Evolutionary conservation across 2,888 invertebrate genomes (phyloP), one percentile per base, ranked within the genome.

Genomic region (Drosophila nr. perissopoda): DNA sequence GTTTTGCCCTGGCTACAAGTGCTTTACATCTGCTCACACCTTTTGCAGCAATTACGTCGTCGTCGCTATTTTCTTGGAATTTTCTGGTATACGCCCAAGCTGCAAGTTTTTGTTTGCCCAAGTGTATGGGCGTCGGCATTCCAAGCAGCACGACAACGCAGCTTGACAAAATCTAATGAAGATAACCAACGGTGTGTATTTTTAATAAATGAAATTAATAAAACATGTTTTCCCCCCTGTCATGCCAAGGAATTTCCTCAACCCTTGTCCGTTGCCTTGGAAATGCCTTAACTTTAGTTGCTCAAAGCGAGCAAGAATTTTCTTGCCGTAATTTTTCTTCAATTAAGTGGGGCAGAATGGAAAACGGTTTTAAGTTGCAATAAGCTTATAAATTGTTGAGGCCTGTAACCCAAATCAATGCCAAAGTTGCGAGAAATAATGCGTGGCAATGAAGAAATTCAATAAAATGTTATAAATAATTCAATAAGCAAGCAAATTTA

Each of bases 201-300:
- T 89, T 91, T 90, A 87, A 82, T 82, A 90, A 90, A 90, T 87
- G 78, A 87, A 91, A 90, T 91, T 90, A 91, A 89, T 91, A 89
- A 90, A 87, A 85, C 76, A 88, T 87, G 80, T 82, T 83, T 54
- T 72, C 29, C 48, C 10, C 51, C 13, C 42, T 36, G 29, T 36
- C 54, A 56, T 58, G 62, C 56, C 40, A 16, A 51, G 31, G 67
- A 45, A 61, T 58, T 58, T 52, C 21, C 36, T 3, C 18, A 7
- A 31, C 57, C 48, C 8, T 16, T 18, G 21, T 33, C 34, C n/a
- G 61, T 62, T 57, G 60, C 57, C 52, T 3, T 21, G 65, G 11
- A n/a, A 33, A 62, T 42, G 40, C 27, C 33, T 71, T 53, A 31
- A 59, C 27, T 64, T 60, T 49, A 40, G 63, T 52, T 48, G 56